Evolutionary conservation across 2,113 vertebrate species (phyloP).

Genomic region (Motacilla tschutschensis): DNA sequence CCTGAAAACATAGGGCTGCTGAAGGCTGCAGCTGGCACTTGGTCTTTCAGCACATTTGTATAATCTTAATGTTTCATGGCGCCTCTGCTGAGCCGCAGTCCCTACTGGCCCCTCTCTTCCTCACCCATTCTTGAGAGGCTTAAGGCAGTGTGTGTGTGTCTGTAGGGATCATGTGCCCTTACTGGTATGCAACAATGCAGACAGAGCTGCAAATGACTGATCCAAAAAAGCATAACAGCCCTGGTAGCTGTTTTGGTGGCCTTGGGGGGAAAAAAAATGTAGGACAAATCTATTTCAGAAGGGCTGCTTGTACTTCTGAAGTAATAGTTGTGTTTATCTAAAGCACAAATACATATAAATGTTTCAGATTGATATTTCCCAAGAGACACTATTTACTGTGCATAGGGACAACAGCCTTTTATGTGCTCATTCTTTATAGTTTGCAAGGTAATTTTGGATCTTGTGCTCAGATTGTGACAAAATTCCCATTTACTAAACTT

Average conservation of each 20-base stretch:
- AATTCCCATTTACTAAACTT: not conserved
- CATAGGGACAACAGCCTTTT: not conserved
- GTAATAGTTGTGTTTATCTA: not conserved
- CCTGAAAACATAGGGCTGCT: not conserved
- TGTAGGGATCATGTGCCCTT: not conserved
- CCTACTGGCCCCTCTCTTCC: not conserved
- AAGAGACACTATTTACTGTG: not conserved
- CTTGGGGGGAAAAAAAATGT: not conserved
- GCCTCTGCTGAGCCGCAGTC: not conserved
- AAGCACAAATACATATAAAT: not conserved
- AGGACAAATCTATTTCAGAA: not conserved
- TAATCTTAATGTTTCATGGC: too few species aligned
- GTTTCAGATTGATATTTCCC: not conserved
- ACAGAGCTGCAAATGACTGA: not conserved
- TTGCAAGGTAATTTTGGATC: not conserved
- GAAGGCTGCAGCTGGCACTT: not conserved
- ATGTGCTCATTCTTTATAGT: not conserved
- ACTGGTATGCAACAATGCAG: accelerated
- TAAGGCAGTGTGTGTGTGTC: not conserved
- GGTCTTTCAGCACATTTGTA: not conserved
- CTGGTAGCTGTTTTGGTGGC: not conserved
- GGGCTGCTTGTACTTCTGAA: not conserved
- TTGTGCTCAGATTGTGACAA: not conserved
- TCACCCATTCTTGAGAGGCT: not conserved
- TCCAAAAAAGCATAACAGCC: not conserved